phyloP scores from a whole-genome alignment of 2,888 invertebrate genomes.

The Neoaliturus tenellus region DNA sequence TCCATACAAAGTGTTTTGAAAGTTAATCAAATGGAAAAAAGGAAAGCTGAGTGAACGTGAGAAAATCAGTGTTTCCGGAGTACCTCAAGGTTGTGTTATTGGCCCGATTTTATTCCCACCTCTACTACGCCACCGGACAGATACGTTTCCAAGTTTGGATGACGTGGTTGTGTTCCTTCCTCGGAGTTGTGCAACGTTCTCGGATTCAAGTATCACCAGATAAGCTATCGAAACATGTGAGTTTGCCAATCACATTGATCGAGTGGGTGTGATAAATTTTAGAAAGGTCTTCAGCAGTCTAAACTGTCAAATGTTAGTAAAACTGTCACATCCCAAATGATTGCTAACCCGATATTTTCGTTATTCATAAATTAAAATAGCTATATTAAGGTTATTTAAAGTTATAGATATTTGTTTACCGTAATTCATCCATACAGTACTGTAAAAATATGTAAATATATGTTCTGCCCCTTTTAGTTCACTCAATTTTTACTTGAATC shows the following conservation, averaged over 20 bases:
- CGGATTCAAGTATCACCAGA: neutral
- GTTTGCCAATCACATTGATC: neutral
- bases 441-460: too few species aligned
- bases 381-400: too few species aligned
- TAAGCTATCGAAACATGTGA: neutral
- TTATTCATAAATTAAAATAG: too few species aligned
- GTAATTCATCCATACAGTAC: too few species aligned
- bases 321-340: too few species aligned
- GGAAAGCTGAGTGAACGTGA: too few species aligned
- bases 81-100: neutral
- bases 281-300: neutral
- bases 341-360: too few species aligned
- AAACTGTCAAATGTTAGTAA: too few species aligned
- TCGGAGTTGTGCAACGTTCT: neutral
- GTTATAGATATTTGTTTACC: too few species aligned
- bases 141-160: neutral
- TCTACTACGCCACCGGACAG: neutral
- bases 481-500: too few species aligned
- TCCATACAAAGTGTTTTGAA: too few species aligned
- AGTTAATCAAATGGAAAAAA: neutral
- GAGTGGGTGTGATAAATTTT: neutral
- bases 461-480: too few species aligned
- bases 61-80: constrained; percentile 30
- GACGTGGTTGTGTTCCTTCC: neutral
- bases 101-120: neutral